Percentiles rank a stretch among this genome's conserved stretches.
phyloP scores from a whole-genome alignment of 2,113 vertebrate species.

The Nerophis lumbriciformis region DNA sequence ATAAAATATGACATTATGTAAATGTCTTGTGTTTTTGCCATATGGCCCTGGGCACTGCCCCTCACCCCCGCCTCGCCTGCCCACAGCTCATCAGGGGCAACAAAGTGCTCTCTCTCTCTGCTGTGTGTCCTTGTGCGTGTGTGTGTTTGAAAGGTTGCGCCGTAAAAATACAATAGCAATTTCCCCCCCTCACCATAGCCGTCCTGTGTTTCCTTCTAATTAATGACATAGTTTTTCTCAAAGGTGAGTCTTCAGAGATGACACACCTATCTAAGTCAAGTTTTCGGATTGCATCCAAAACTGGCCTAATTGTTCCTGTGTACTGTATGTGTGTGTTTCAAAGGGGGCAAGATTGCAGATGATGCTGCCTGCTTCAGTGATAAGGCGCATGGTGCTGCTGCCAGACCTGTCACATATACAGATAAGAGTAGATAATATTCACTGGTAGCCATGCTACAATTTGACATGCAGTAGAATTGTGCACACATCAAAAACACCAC shows the following conservation, averaged over 20 bases:
- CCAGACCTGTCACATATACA: constrained; percentile 65
- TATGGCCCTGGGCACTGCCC: constrained; percentile 62
- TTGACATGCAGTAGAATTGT: constrained; percentile 14
- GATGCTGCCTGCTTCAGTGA: constrained; percentile 52
- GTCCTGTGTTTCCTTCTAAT: neutral
- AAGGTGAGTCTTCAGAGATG: too few relatives aligned
- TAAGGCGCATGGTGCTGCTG: constrained; percentile 64
- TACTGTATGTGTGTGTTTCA: too few relatives aligned
- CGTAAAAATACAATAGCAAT: neutral
- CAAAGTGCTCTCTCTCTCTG: constrained; percentile 3
- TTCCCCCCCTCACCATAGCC: neutral
- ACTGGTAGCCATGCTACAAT: constrained; percentile 61
- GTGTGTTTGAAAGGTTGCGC: constrained; percentile 14
- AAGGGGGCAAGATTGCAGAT: constrained; percentile 12
- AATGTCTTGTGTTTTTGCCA: constrained; percentile 66
- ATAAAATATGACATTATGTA: constrained; percentile 76
- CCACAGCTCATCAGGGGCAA: constrained; percentile 49
- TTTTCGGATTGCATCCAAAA: too few relatives aligned
- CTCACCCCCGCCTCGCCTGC: constrained; percentile 23
- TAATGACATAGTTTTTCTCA: neutral
- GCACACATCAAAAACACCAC: neutral
- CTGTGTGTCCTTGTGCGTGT: constrained; percentile 20
- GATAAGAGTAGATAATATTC: constrained; percentile 74
- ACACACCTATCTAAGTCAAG: too few relatives aligned
- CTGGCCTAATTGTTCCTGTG: too few relatives aligned